A percentile compares a stretch with the other conserved stretches of the same genome.
These are phyloP conservation scores for Trematocara zebra DNA, from an alignment of 2,113 vertebrate genomes.

Conservation along the genomic window DNA sequence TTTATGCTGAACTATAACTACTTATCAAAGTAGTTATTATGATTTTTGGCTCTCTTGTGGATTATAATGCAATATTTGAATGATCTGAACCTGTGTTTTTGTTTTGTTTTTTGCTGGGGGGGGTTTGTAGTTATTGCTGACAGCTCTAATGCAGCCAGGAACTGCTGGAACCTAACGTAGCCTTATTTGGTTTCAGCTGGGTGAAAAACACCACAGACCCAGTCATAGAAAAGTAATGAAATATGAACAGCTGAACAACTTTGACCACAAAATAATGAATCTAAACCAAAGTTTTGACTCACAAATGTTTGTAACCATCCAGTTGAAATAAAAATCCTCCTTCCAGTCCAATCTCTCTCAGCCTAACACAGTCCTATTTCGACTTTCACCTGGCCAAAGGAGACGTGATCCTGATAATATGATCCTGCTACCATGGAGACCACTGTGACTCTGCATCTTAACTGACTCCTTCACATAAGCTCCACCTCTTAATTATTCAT, in stretches of 20 bases:
- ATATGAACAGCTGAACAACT: not conserved
- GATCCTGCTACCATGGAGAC: slow-evolving; percentile 55
- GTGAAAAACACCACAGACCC: not conserved
- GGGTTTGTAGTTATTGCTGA: not conserved
- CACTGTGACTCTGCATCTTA: slow-evolving; percentile 62
- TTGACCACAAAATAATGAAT: not conserved
- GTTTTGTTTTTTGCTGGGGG: not conserved
- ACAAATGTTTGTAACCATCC: not conserved
- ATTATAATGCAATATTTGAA: not conserved
- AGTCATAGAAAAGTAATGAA: not conserved
- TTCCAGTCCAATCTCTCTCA: not conserved
- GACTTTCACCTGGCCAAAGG: not conserved
- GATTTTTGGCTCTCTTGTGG: not conserved
- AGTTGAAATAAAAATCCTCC: not conserved
- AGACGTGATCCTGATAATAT: slow-evolving; percentile 36
- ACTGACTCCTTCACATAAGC: slow-evolving; percentile 49
- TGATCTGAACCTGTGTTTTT: not conserved
- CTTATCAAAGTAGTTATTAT: not conserved
- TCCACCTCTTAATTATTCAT: slow-evolving; percentile 64
- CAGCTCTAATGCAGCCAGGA: not conserved
- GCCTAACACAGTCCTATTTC: not conserved
- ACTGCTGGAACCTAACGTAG: not conserved
- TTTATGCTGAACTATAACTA: not conserved
- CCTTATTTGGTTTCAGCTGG: not conserved
- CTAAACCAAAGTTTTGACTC: not conserved